phyloP scores from a whole-genome alignment of 2,888 invertebrate genomes.

The Callyntrura guangdongensis region DNA sequence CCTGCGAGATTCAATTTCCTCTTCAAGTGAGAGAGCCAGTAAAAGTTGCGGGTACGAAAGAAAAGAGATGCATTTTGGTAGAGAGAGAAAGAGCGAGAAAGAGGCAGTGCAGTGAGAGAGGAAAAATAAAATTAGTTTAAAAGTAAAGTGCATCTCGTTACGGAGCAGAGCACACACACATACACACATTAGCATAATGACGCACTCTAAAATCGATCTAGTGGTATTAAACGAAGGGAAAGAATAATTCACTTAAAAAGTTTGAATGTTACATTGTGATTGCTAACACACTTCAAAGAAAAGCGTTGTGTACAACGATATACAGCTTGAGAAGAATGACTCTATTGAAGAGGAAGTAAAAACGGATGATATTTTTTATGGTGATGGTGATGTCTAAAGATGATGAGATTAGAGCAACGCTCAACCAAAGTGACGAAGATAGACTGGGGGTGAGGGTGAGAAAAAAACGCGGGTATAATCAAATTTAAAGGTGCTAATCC shows the following conservation, averaged over 20 bases:
- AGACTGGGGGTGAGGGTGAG: slow-evolving; percentile 32
- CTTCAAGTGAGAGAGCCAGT: slow-evolving; percentile 35
- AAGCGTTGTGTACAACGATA: too few relatives aligned
- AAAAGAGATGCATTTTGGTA: not conserved
- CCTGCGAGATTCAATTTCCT: slow-evolving; percentile 66
- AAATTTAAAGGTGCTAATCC: slow-evolving; percentile 78
- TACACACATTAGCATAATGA: slow-evolving; percentile 33
- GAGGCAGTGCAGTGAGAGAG: too few relatives aligned
- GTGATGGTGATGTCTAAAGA: slow-evolving; percentile 45
- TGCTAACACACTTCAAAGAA: too few relatives aligned
- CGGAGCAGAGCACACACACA: not conserved
- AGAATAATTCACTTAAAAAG: slow-evolving; percentile 63
- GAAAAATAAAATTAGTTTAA: slow-evolving; percentile 33
- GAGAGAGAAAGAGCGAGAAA: slow-evolving; percentile 2
- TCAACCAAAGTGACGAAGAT: slow-evolving; percentile 33
- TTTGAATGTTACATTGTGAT: not conserved
- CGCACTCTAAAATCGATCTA: slow-evolving; percentile 53
- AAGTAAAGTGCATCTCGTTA: slow-evolving; percentile 44
- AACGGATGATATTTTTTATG: slow-evolving; percentile 36
- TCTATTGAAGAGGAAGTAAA: slow-evolving; percentile 55
- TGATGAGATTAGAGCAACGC: slow-evolving; percentile 74
- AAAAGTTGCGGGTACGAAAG: slow-evolving; percentile 9
- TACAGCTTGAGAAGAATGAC: slow-evolving; percentile 12
- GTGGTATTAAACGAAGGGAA: slow-evolving; percentile 64
- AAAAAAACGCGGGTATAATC: slow-evolving; percentile 60